Percentiles rank a stretch among this genome's conserved stretches.
These are phyloP conservation scores for Pseudomyrmex cubaensis DNA, from an alignment of 1,140 invertebrate species.

Conservation along the genomic window DNA sequence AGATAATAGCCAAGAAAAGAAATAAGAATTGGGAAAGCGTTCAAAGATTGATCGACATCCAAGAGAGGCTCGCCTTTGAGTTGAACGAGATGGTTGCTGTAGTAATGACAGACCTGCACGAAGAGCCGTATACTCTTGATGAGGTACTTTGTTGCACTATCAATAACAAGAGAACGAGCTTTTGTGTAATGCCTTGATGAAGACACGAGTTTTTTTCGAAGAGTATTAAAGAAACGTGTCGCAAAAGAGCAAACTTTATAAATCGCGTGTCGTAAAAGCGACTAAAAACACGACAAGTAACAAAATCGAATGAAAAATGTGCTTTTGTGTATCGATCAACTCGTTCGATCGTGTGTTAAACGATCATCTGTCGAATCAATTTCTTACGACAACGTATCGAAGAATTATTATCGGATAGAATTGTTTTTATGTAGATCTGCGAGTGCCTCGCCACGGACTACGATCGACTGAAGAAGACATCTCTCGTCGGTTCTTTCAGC, in stretches of 20 bases:
- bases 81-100: slow-evolving; percentile 90
- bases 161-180: slow-evolving; percentile 26
- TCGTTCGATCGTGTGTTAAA: background rate
- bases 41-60: slow-evolving; percentile 89
- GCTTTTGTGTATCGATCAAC: background rate
- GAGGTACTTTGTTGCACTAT: slow-evolving; percentile 87
- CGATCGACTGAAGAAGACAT: slow-evolving; percentile 88
- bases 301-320: background rate
- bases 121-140: slow-evolving; percentile 90
- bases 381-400: background rate
- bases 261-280: background rate
- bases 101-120: slow-evolving; percentile 88
- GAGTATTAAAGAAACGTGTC: background rate
- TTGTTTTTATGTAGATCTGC: slow-evolving; percentile 83
- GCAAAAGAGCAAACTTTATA: background rate
- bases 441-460: slow-evolving; percentile 88
- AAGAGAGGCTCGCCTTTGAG: slow-evolving; percentile 87
- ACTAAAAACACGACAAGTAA: background rate
- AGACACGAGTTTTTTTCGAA: background rate
- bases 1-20: slow-evolving; percentile 90
- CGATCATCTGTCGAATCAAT: background rate
- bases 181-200: background rate
- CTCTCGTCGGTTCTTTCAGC: slow-evolving; percentile 89
- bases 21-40: slow-evolving; percentile 88
- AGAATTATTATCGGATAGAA: background rate